Percentiles rank a stretch among this genome's conserved stretches.
These are phyloP conservation scores for Cryptotis parvus DNA, from an alignment of 2,113 vertebrate species.

Conservation along the genomic window DNA sequence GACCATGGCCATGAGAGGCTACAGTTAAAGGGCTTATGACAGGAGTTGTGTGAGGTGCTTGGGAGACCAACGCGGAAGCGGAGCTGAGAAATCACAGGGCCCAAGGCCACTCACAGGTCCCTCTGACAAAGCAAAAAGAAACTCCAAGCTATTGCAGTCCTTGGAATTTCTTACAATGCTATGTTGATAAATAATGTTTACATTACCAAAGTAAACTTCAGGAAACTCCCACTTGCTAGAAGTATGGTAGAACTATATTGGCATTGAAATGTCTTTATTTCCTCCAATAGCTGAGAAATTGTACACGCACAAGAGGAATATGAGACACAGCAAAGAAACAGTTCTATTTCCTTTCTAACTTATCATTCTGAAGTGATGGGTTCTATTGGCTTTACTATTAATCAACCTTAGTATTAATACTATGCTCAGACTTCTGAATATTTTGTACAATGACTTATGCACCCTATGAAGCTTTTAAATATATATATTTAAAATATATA, in stretches of 20 bases:
- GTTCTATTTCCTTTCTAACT: fast-evolving
- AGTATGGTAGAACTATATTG: neutral
- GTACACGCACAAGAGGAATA: neutral
- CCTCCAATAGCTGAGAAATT: neutral
- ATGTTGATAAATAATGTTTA: neutral
- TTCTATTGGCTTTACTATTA: neutral
- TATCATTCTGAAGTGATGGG: neutral
- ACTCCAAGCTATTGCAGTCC: neutral
- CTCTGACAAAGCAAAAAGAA: neutral
- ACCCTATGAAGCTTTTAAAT: neutral
- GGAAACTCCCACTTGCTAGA: neutral
- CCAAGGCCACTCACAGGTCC: neutral
- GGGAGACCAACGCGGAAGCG: neutral
- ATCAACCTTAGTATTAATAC: no score
- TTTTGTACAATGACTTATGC: neutral
- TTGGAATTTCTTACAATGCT: neutral
- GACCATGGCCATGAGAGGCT: neutral
- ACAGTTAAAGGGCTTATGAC: neutral
- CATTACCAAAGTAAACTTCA: neutral
- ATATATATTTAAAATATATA: no score
- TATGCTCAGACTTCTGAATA: neutral
- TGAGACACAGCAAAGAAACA: neutral
- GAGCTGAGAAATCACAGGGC: neutral
- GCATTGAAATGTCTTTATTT: neutral
- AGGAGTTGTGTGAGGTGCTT: neutral